Evolutionary conservation across 2,113 vertebrate species (phyloP), one percentile per base, ranked within the genome.

Genomic region (Axis porcinus): DNA sequence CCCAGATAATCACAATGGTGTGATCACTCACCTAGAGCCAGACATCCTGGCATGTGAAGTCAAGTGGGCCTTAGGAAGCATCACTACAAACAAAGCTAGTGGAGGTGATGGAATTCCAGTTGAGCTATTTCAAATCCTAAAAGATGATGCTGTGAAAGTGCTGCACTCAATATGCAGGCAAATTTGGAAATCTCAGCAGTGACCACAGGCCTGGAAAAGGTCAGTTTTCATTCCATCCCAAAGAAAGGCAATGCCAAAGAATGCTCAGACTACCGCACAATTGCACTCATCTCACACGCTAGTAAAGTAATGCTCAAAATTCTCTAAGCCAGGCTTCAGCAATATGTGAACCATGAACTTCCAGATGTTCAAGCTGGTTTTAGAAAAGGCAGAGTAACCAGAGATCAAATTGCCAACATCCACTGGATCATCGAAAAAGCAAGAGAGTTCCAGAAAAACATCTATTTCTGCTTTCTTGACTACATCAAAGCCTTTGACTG

Each of bases 331-430:
- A 62, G 60, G 30, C 60, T 16, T 62, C 14, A 62, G 60, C 28
- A 62, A 62, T 15, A 62, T 0, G 0, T 16, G 14, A 62, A 4
- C 30, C 0, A 0, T 33, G 60, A 62, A 33, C 60, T 62, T 33
- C 28, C 30, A 62, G 14, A 33, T 62, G 28, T 62, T 62, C 30
- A 62, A 62, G 60, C 60, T 33, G 60, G 30, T 62, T 62, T 62
- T 33, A 62, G 60, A 62, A 62, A 62, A 62, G 60, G 28, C 14
- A 62, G 28, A 30, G 28, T 6, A 62, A 62, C 13, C 1, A 62
- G 60, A 62, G 13, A 62, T 30, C 28, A 62, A 62, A 62, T 30
- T 62, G 3, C 14, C 60, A 62, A 62, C 14, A 16, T 62, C 14
- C 6, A 0, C 14, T 33, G 14, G 60, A 62, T 62, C 14, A 16